Evolutionary conservation across 2,797 vertebrate species (phyloP).

Genomic region (Hyperoplus immaculatus): DNA sequence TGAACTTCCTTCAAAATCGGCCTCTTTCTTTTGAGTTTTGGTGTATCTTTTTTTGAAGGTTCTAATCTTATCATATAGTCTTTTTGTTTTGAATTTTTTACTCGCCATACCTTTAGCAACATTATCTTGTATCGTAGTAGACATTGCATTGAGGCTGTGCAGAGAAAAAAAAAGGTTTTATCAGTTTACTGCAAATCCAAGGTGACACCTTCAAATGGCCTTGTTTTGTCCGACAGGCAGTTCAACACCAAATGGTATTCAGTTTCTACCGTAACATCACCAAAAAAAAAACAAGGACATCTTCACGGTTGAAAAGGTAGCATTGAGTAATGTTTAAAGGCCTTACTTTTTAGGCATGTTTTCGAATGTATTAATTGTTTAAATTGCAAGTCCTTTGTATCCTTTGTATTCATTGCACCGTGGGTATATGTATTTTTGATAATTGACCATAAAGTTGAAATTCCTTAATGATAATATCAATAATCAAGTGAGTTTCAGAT

Average conservation of each 20-base stretch:
- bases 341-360: no score
- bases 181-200: no score
- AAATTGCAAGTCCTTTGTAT: no score
- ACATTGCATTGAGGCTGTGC: background rate
- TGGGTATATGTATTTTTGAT: no score
- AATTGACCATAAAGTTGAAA: background rate
- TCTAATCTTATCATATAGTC: background rate
- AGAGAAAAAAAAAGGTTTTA: no score
- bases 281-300: background rate
- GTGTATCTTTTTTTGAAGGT: no score
- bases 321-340: background rate
- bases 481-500: background rate
- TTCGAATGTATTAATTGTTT: no score
- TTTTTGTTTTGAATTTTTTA: background rate
- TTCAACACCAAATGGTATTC: background rate
- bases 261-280: background rate
- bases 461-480: background rate
- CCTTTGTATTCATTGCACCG: no score
- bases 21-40: no score
- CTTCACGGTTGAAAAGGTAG: rapidly evolving
- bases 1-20: no score
- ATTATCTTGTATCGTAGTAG: background rate
- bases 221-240: background rate
- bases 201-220: background rate
- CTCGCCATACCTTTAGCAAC: background rate